phyloP scores from a whole-genome alignment of 92 coral and sea anemone species.

The Palythoa heliodiscus region DNA sequence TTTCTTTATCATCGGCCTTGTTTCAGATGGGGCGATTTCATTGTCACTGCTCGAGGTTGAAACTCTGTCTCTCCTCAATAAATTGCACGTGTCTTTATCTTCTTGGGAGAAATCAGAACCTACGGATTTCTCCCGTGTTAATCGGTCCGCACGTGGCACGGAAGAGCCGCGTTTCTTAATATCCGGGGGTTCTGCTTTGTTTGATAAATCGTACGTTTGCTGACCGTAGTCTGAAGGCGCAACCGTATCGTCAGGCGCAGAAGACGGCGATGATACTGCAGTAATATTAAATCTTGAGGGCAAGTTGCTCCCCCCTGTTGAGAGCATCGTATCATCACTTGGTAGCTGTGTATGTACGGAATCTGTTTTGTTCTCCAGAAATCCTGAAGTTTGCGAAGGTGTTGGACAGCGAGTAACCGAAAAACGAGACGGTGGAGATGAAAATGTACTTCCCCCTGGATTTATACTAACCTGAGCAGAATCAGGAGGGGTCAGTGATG shows the following conservation, averaged over 20 bases:
- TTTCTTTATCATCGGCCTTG: slow-evolving; percentile 37
- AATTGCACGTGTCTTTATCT: not conserved
- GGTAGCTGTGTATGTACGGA: not conserved
- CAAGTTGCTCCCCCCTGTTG: not conserved
- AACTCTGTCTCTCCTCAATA: not conserved
- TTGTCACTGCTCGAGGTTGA: slow-evolving; percentile 16
- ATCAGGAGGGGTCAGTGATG: slow-evolving; percentile 15
- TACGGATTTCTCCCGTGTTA: not conserved
- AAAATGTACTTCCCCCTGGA: slow-evolving; percentile 7
- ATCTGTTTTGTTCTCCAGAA: slow-evolving; percentile 3
- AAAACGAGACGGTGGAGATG: slow-evolving; percentile 19
- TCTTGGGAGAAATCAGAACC: slow-evolving; percentile 8
- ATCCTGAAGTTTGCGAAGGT: not conserved
- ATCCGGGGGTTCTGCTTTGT: not conserved
- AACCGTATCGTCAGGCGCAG: not conserved
- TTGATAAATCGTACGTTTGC: not conserved
- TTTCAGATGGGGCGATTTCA: not conserved
- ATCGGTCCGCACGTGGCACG: not conserved
- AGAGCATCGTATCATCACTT: not conserved
- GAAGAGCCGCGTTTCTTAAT: not conserved
- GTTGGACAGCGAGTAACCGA: slow-evolving; percentile 28
- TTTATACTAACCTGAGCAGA: not conserved
- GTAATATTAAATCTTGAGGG: slow-evolving; percentile 24
- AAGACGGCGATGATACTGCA: not conserved
- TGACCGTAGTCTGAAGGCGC: not conserved